These are phyloP conservation scores for Meloidogyne floridensis DNA, from an alignment of 1,140 invertebrate species.

Conservation along the genomic window DNA sequence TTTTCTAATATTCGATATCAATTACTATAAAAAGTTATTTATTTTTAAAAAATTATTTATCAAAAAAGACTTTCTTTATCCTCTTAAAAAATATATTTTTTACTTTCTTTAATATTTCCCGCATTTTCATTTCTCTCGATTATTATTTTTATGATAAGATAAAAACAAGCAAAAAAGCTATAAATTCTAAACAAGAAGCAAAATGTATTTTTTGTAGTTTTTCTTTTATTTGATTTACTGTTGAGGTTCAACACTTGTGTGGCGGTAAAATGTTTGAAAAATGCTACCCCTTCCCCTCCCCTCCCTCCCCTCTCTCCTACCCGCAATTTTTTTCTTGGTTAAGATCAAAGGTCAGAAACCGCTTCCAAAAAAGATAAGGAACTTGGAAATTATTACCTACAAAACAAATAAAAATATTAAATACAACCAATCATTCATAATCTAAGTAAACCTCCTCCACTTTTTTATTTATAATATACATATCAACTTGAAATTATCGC, in stretches of 20 bases:
- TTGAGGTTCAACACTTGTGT: neutral
- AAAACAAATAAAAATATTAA: too few species aligned
- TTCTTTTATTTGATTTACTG: neutral
- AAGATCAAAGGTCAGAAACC: slow-evolving; percentile 3
- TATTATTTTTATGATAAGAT: neutral
- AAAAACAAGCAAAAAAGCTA: neutral
- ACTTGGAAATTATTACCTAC: too few species aligned
- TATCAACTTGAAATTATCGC: too few species aligned
- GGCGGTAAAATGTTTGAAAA: neutral
- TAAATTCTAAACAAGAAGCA: neutral
- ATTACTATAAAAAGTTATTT: neutral
- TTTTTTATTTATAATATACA: too few species aligned
- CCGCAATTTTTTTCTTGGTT: neutral
- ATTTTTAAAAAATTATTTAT: neutral
- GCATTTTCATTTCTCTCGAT: neutral
- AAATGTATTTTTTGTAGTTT: neutral
- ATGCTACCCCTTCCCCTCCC: neutral
- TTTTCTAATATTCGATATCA: too few species aligned
- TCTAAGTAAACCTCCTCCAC: too few species aligned
- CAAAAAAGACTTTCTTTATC: neutral
- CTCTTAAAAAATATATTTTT: neutral
- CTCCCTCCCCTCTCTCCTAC: neutral
- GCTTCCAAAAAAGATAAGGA: neutral
- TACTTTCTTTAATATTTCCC: slow-evolving; percentile 2
- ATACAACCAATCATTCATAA: too few species aligned